A percentile compares a stretch with the other conserved stretches of the same genome.
These are phyloP conservation scores for Nerophis lumbriciformis DNA, from an alignment of 2,113 vertebrate species.

Conservation along the genomic window DNA sequence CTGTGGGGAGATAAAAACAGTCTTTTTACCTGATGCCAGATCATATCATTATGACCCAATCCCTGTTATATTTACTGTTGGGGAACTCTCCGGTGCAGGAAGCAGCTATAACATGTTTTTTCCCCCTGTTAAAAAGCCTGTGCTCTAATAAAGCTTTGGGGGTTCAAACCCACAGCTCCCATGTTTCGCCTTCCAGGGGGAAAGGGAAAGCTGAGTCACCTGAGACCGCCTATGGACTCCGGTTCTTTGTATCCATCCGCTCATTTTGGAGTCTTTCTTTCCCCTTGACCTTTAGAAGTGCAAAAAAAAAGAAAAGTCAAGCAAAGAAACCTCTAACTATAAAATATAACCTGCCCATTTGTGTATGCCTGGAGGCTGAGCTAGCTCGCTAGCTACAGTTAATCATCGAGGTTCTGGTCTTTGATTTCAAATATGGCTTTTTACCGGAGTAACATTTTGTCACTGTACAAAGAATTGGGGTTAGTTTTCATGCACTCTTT, in stretches of 20 bases:
- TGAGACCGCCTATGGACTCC: constrained; percentile 50
- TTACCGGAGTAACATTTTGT: no score
- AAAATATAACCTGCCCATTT: no score
- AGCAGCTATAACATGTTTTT: constrained; percentile 70
- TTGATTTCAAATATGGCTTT: no score
- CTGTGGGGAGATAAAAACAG: constrained; percentile 14
- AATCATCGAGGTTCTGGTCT: no score
- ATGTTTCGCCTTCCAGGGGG: constrained; percentile 63
- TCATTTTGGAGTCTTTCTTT: constrained; percentile 25
- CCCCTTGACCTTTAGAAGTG: constrained; percentile 16
- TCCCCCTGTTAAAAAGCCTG: constrained; percentile 69
- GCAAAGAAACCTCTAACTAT: no score
- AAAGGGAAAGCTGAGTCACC: constrained; percentile 78
- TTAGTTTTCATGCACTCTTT: no score
- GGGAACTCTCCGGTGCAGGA: constrained; percentile 68
- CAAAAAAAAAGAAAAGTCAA: neutral
- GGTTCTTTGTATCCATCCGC: constrained; percentile 37
- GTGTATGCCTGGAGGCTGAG: no score
- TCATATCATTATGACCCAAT: constrained; percentile 56
- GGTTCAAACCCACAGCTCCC: constrained; percentile 61
- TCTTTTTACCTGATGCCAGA: constrained; percentile 64
- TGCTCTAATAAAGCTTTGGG: constrained; percentile 74
- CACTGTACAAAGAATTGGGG: no score
- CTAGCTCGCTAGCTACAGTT: no score
- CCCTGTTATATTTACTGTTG: constrained; percentile 63